Conservation (phyloP, 2,888 invertebrate genomes). For the Pteria penguin region DNA sequence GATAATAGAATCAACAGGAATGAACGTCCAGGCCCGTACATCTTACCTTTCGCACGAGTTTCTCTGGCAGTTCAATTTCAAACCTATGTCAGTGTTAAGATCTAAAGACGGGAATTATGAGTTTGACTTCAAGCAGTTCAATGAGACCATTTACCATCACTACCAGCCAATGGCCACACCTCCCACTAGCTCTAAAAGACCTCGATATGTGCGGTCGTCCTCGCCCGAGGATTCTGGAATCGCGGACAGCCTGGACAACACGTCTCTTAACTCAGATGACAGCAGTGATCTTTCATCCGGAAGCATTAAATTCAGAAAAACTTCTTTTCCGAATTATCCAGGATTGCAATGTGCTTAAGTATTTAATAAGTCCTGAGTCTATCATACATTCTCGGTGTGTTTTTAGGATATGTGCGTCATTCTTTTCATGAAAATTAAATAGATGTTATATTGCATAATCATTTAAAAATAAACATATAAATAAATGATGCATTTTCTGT, state of each 20-base stretch:
- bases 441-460: too few species aligned
- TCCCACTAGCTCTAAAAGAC: background rate
- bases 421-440: too few species aligned
- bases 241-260: background rate
- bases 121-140: conserved; percentile 34
- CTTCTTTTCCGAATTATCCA: background rate
- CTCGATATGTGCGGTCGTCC: background rate
- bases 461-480: too few species aligned
- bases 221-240: conserved; percentile 26
- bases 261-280: conserved; percentile 1
- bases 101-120: conserved; percentile 22
- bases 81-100: conserved; percentile 53
- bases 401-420: too few species aligned
- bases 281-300: background rate
- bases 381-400: too few species aligned
- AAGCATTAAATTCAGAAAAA: conserved; percentile 1
- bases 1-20: conserved; percentile 89
- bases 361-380: too few species aligned
- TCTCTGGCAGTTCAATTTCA: conserved; percentile 70
- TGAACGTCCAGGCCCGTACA: conserved; percentile 79
- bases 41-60: conserved; percentile 78
- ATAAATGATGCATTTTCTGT: too few species aligned
- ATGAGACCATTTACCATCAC: conserved; percentile 16
- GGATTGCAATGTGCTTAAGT: too few species aligned
- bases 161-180: background rate